Percentiles rank a stretch among this genome's conserved stretches.
phyloP scores from a whole-genome alignment of 2,113 vertebrate species.

The Cairina moschata region DNA sequence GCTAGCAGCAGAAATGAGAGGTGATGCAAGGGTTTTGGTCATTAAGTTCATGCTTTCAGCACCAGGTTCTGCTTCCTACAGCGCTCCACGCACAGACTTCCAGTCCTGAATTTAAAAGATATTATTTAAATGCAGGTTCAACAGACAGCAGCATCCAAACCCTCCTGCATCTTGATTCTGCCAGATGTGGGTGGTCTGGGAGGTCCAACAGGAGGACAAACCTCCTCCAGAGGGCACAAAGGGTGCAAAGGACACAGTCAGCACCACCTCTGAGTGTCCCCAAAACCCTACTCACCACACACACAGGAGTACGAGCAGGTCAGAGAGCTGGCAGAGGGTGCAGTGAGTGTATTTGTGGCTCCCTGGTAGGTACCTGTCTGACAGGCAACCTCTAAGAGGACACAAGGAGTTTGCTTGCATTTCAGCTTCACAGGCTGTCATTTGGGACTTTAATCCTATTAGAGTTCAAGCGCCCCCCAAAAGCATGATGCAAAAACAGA shows the following conservation, averaged over 20 bases:
- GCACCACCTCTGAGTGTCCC: not conserved
- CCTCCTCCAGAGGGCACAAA: not conserved
- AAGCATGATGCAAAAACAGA: not conserved
- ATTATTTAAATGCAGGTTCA: not conserved
- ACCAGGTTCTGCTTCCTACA: not conserved
- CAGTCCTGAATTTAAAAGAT: not conserved
- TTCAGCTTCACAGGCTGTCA: not conserved
- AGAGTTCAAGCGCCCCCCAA: not conserved
- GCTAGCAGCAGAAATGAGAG: not conserved
- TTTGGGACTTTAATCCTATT: not conserved
- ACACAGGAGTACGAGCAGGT: not conserved
- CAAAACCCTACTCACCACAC: not conserved
- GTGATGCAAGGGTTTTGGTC: not conserved
- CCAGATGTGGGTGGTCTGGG: not conserved
- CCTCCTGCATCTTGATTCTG: not conserved
- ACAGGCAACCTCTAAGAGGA: not conserved
- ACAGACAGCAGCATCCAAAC: not conserved
- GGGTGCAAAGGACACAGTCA: not conserved
- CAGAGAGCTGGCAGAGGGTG: not conserved
- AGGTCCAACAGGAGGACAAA: not conserved
- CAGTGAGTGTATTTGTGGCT: not conserved
- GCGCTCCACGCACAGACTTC: not conserved
- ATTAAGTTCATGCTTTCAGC: not conserved
- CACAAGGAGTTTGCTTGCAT: not conserved
- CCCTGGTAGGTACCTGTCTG: rapidly evolving